These are phyloP conservation scores for Sesia bembeciformis DNA, from an alignment of 2,888 invertebrate species.

Conservation along the genomic window DNA sequence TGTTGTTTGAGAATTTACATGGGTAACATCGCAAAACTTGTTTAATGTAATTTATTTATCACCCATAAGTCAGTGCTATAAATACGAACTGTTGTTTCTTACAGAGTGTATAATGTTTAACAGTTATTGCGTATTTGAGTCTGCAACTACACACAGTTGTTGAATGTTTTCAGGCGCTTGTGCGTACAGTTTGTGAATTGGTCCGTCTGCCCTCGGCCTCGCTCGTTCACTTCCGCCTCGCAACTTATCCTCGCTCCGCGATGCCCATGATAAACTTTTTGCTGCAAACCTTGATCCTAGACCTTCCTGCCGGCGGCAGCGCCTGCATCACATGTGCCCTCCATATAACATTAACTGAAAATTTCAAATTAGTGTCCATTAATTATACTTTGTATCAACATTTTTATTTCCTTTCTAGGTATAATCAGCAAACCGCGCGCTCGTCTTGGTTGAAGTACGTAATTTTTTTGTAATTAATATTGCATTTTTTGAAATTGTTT, in stretches of 20 bases:
- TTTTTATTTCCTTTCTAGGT: constrained; percentile 69
- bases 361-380: not conserved
- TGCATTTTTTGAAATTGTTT: no score
- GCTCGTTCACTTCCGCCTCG: constrained; percentile 62
- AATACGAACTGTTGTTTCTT: no score
- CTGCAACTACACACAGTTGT: no score
- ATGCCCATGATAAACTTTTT: constrained; percentile 67
- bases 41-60: no score
- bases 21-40: no score
- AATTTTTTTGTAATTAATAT: constrained; percentile 26
- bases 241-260: constrained; percentile 64
- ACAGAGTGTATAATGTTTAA: no score
- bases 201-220: constrained; percentile 65
- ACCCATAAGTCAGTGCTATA: not conserved
- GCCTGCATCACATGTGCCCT: constrained; percentile 3
- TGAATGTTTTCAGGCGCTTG: constrained; percentile 8
- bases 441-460: constrained; percentile 71
- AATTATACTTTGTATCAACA: constrained; percentile 1
- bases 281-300: constrained; percentile 60
- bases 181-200: constrained; percentile 59
- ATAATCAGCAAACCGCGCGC: constrained; percentile 71
- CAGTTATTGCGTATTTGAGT: no score
- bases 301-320: constrained; percentile 44
- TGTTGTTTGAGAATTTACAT: no score
- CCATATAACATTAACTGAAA: not conserved